These are phyloP conservation scores for Epinotia bilunana DNA, from an alignment of 2,888 invertebrate species.

Conservation along the genomic window DNA sequence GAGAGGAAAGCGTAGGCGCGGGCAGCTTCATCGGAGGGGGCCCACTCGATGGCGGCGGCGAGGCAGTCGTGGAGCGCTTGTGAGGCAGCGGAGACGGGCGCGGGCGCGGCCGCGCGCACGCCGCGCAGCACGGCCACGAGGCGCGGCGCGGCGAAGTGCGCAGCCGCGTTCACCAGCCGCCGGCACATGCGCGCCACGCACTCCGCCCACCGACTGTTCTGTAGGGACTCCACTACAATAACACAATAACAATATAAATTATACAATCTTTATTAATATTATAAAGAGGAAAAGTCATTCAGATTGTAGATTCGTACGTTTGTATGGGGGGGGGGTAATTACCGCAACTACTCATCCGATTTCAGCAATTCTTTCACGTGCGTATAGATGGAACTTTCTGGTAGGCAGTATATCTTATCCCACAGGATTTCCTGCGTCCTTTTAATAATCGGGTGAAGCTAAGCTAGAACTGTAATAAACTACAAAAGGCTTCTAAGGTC, in stretches of 20 bases:
- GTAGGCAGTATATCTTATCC: no score
- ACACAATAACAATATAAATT: background rate
- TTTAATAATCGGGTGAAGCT: no score
- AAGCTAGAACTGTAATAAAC: no score
- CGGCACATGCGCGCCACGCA: conserved; percentile 90
- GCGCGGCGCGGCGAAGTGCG: conserved; percentile 91
- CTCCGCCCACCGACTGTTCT: conserved; percentile 93
- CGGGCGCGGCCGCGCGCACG: conserved; percentile 75
- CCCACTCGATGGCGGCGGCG: conserved; percentile 89
- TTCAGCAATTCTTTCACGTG: no score
- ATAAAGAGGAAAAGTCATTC: no score
- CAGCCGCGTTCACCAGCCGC: conserved; percentile 91
- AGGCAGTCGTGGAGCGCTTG: conserved; percentile 90
- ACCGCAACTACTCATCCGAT: no score
- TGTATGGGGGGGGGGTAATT: no score
- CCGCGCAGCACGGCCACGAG: conserved; percentile 90
- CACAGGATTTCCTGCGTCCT: no score
- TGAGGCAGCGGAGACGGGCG: conserved; percentile 55
- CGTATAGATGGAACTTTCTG: no score
- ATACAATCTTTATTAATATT: no score
- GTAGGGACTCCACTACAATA: conserved; percentile 85
- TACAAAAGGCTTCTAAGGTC: no score
- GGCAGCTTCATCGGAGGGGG: conserved; percentile 93
- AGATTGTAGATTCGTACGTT: no score
- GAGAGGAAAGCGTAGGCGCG: conserved; percentile 87